These are phyloP conservation scores for Echeneis naucrates DNA, from an alignment of 2,797 vertebrate species.

Conservation along the genomic window DNA sequence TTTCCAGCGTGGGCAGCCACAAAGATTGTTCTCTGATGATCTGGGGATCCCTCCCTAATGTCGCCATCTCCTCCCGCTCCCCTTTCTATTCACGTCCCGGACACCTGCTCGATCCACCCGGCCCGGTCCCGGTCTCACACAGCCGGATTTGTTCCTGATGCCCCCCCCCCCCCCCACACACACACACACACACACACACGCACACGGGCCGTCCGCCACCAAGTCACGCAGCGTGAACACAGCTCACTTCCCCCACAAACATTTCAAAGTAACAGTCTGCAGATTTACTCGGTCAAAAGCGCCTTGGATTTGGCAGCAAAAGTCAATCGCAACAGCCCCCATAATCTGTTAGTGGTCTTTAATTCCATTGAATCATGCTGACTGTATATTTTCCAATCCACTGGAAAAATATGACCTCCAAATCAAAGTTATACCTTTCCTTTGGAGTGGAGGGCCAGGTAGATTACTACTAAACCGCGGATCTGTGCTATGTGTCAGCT, in stretches of 20 bases:
- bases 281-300: not conserved
- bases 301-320: not conserved
- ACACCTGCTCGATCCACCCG: slow-evolving; percentile 26
- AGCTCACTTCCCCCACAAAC: slow-evolving; percentile 32
- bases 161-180: slow-evolving; percentile 26
- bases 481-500: not conserved
- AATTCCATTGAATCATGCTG: not conserved
- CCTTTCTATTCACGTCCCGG: slow-evolving; percentile 26
- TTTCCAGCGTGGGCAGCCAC: not conserved
- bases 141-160: slow-evolving; percentile 23
- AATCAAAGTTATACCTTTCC: too few relatives aligned
- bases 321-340: not conserved
- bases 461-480: too few relatives aligned
- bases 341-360: not conserved
- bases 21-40: slow-evolving; percentile 13
- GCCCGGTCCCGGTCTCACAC: slow-evolving; percentile 19
- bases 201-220: slow-evolving; percentile 6
- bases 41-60: slow-evolving; percentile 34
- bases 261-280: slow-evolving; percentile 17
- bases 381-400: too few relatives aligned
- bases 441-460: too few relatives aligned
- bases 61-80: slow-evolving; percentile 33
- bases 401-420: not conserved
- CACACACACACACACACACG: too few relatives aligned
- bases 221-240: not conserved